Conservation (phyloP, 2,797 vertebrate species). For the Myripristis jacobus region DNA sequence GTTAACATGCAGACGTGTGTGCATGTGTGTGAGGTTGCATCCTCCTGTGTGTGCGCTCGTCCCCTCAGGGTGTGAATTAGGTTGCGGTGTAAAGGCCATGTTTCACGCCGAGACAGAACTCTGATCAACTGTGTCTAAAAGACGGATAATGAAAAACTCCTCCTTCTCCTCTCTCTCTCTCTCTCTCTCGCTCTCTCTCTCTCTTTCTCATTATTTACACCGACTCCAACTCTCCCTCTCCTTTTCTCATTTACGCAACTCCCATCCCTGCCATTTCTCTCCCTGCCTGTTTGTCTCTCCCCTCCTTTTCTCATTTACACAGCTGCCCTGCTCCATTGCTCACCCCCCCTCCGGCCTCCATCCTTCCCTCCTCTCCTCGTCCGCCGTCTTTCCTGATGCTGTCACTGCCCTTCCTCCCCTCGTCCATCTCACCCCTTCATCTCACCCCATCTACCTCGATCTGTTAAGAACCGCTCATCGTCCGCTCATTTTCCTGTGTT, state of each 20-base stretch:
- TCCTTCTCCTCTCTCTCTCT: neutral
- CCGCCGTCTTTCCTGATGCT: constrained; percentile 10
- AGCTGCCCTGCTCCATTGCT: neutral
- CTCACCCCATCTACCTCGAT: constrained; percentile 11
- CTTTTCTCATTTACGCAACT: neutral
- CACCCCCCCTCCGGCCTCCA: constrained; percentile 1
- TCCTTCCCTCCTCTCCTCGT: neutral
- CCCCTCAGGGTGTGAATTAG: constrained; percentile 62
- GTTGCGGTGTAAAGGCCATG: constrained; percentile 58
- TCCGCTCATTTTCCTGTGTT: too few relatives aligned
- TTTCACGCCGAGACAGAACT: constrained; percentile 65
- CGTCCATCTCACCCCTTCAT: constrained; percentile 24
- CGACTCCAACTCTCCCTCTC: constrained; percentile 10
- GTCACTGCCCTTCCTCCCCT: constrained; percentile 1
- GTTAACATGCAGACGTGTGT: constrained; percentile 13
- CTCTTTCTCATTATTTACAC: constrained; percentile 59
- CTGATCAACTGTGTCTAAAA: constrained; percentile 72
- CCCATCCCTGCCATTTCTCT: neutral
- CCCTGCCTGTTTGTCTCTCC: neutral
- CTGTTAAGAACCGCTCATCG: too few relatives aligned
- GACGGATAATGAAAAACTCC: constrained; percentile 56
- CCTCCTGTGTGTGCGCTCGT: constrained; percentile 32
- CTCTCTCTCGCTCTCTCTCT: constrained; percentile 12
- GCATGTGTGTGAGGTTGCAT: constrained; percentile 25
- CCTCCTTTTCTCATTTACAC: constrained; percentile 1